These are phyloP conservation scores for Pterophyllum scalare DNA, from an alignment of 2,113 vertebrate genomes.

Conservation along the genomic window DNA sequence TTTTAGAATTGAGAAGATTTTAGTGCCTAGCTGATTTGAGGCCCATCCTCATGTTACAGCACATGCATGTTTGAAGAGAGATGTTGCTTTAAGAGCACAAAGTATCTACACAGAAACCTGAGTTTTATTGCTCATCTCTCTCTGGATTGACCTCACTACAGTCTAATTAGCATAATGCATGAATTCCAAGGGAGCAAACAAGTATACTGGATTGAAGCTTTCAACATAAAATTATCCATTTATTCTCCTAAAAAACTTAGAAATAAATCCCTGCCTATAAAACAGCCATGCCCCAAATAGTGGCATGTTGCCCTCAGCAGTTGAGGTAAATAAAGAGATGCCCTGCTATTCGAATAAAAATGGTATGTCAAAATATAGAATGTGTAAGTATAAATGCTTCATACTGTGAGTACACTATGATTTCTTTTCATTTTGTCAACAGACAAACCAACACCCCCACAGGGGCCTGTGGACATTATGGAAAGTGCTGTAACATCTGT, in stretches of 20 bases:
- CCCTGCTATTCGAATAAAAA: not conserved
- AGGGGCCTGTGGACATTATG: conserved; percentile 84
- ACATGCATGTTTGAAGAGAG: not conserved
- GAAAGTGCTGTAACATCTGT: conserved; percentile 79
- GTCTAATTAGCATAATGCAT: not conserved
- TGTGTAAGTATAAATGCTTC: not conserved
- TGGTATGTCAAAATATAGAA: not conserved
- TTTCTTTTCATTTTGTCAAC: not conserved
- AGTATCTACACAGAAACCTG: not conserved
- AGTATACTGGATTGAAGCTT: not conserved
- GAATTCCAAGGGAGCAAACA: not conserved
- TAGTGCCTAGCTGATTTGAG: not conserved
- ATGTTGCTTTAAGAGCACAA: not conserved
- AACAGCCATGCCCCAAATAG: not conserved
- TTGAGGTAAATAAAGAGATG: not conserved
- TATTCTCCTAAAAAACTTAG: not conserved
- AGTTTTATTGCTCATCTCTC: not conserved
- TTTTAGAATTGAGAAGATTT: not conserved
- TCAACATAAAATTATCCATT: not conserved
- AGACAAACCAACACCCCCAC: conserved; percentile 88
- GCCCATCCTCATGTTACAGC: not conserved
- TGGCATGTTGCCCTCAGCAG: not conserved
- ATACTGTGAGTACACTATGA: not conserved
- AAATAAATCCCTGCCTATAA: not conserved
- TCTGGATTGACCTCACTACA: not conserved